Evolutionary conservation across 2,113 vertebrate genomes (phyloP), one percentile per base, ranked within the genome.

Genomic region (Xiphophorus couchianus): DNA sequence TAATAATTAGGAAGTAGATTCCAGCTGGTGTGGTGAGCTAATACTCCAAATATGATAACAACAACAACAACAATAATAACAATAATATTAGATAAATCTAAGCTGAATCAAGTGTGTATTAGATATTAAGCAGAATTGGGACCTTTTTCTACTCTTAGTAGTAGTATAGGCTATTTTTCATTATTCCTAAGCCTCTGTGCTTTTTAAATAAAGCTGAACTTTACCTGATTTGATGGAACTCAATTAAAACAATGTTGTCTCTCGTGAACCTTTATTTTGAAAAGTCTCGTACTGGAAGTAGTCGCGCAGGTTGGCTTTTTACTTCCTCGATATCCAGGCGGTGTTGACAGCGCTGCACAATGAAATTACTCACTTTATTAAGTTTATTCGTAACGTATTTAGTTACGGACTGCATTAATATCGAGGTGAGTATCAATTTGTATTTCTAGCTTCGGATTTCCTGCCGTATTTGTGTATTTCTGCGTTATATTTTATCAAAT

Each of bases 251-350:
- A 10, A 28, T 14, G n/a, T 14, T n/a, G 4, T 1, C 3, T 7
- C 5, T 8, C 27, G 15, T 8, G 6, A 14, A 19, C 37, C 30
- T 87, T 94, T 94, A 93, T 86, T 90, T 75, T 94, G 92, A 92
- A 86, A 82, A 9, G 0, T n/a, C 0, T 1, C 0, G 1, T 1
- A 76, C 60, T 60, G 86, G 86, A 89, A 92, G 69, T 8, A 6
- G 0, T 67, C 14, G 12, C 17, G 1, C 15, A 58, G 68, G 81
- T n/a, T 33, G 68, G 75, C 13, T 72, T 63, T 77, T 39, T 39
- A 77, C 66, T 86, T 85, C 84, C 84, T 76, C 8, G 37, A 30
- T 75, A 28, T 74, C 0, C 15, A 84, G 78, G 66, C 15, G 82
- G 77, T 71, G 79, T 67, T 71, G 70, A 22, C 69, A 64, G 31